Evolutionary conservation across 37 sponge, comb jelly and placozoan species (phyloP).

Genomic region (Aplysina aerophoba): DNA sequence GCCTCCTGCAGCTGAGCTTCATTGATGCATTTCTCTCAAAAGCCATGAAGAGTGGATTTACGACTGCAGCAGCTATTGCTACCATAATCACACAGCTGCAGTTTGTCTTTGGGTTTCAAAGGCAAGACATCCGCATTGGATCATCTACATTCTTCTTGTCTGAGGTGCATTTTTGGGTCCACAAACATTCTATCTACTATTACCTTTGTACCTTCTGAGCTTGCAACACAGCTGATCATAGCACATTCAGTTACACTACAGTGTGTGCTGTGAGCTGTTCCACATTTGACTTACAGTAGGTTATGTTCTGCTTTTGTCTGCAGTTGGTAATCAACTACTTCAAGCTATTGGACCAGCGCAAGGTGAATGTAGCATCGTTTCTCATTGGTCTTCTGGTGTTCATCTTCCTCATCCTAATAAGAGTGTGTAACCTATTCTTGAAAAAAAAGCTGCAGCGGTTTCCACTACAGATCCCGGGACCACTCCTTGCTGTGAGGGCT

Average conservation of each 20-base stretch:
- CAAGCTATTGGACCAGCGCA: not conserved
- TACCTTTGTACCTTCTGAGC: no score
- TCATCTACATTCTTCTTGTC: not conserved
- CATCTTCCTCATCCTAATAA: not conserved
- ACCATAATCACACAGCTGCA: constrained; percentile 9
- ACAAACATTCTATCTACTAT: no score
- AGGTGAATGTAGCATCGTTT: not conserved
- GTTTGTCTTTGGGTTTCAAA: constrained; percentile 18
- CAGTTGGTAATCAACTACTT: not conserved
- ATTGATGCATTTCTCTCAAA: not conserved
- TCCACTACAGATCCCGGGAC: not conserved
- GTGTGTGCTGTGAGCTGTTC: not conserved
- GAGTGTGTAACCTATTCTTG: not conserved
- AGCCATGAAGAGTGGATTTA: constrained; percentile 20
- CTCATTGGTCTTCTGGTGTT: constrained; percentile 8
- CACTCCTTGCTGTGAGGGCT: not conserved
- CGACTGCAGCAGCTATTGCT: constrained; percentile 1
- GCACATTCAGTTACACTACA: no score
- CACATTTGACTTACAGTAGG: not conserved
- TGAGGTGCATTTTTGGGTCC: not conserved
- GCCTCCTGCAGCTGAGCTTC: constrained; percentile 5
- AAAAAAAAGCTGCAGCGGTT: not conserved
- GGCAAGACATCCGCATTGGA: not conserved
- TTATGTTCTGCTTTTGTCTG: not conserved
- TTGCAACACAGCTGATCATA: no score